These are phyloP conservation scores for Desoria tigrina DNA, from an alignment of 2,888 invertebrate genomes.

Conservation along the genomic window DNA sequence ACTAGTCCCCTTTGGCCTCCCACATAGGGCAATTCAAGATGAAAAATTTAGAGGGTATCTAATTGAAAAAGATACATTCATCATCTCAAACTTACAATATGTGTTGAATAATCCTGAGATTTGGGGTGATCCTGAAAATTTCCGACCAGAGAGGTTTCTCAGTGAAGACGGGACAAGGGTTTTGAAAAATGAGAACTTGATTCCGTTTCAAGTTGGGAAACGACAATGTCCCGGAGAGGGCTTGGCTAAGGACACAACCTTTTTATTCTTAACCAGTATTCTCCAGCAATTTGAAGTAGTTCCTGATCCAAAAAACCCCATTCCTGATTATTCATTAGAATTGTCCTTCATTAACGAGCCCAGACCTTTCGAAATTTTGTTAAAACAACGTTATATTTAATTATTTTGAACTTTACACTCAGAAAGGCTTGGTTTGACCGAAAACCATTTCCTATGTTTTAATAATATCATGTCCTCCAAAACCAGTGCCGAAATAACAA, in stretches of 20 bases:
- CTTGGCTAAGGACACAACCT: conserved; percentile 44
- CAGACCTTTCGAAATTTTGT: conserved; percentile 19
- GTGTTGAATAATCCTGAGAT: conserved; percentile 14
- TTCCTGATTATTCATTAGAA: conserved; percentile 20
- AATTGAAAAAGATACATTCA: conserved; percentile 16
- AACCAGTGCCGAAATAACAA: too few species aligned
- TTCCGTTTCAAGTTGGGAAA: conserved; percentile 46
- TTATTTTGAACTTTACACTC: too few species aligned
- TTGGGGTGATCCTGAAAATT: conserved; percentile 21
- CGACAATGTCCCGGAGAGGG: conserved; percentile 43
- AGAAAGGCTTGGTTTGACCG: too few species aligned
- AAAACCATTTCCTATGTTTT: too few species aligned
- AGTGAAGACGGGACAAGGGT: conserved; percentile 22
- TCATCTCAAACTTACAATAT: conserved; percentile 7
- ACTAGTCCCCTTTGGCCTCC: conserved; percentile 16
- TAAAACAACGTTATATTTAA: conserved; percentile 24
- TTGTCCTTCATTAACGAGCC: conserved; percentile 27
- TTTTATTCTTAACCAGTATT: conserved; percentile 44
- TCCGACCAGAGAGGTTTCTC: conserved; percentile 49
- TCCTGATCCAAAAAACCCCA: conserved; percentile 37
- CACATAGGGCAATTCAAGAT: conserved; percentile 1
- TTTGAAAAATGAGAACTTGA: conserved; percentile 42
- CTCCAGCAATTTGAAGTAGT: conserved; percentile 43
- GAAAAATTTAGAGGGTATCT: not conserved
- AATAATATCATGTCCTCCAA: too few species aligned